Base-by-base conservation (phyloP, 1,140 invertebrate genomes). In the Pseudomyrmex dendroicus region DNA sequence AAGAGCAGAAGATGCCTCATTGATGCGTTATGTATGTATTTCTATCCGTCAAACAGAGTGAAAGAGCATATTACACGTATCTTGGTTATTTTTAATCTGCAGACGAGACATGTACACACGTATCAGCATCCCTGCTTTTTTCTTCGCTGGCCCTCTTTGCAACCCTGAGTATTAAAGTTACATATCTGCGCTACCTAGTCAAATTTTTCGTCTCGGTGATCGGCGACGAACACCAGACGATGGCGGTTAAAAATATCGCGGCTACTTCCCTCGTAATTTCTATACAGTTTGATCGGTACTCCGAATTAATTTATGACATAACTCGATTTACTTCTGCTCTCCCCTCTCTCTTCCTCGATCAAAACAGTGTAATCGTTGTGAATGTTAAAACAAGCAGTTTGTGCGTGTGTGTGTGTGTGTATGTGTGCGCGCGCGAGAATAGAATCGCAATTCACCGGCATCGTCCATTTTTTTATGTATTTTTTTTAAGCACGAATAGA, bases 171-270 rank as follows among this genome's bases (percentile, higher is more conserved):
- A 80, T 80, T 80, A 80, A 70, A 80, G 76, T 80, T 80, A 50
- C 56, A n/a, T 80, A 70, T 22, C 54, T 61, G 54, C 35, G 35
- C 76, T 8, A 50, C 22, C 76, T 70, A 80, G 64, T 72, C 76
- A 35, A 80, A 80, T 80, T 80, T 80, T 80, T 80, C 76, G 54
- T 80, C 66, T 59, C 76, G 66, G 0, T 80, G 76, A 17, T 61
- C 64, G n/a, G 66, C 66, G 66, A 61, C 66, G 76, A 48, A 46
- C 76, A 10, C 66, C 76, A 80, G 76, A 72, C 76, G 54, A 61
- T 48, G 44, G 46, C 46, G 56, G 54, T 72, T 80, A 80, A 80
- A 80, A 80, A 80, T 80, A 80, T 0, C 54, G 66, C 22, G 66
- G 48, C 35, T 72, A 50, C 54, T 80, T 59, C 54, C 57, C 44